These are phyloP conservation scores for Dinomys branickii DNA, from an alignment of 2,113 vertebrate species.

Conservation along the genomic window DNA sequence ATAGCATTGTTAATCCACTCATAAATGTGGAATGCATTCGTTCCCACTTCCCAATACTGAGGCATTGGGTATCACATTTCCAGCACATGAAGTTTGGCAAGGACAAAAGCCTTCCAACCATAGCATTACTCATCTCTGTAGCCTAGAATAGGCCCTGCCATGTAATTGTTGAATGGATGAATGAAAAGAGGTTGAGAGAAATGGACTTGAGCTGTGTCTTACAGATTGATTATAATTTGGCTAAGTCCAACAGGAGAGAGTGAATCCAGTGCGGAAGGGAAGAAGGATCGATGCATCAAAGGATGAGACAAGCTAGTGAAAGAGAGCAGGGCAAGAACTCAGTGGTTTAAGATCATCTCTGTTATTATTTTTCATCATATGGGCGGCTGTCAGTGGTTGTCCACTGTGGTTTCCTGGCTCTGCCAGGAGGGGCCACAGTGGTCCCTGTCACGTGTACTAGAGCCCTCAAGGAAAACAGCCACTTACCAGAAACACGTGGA, in stretches of 20 bases:
- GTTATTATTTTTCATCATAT: background rate
- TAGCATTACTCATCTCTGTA: background rate
- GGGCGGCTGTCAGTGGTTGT: background rate
- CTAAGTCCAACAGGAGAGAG: background rate
- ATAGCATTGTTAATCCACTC: background rate
- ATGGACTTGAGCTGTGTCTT: background rate
- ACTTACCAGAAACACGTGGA: background rate
- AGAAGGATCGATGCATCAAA: background rate
- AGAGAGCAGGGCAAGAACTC: background rate
- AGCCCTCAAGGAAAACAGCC: background rate
- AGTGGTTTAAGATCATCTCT: background rate
- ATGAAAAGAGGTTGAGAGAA: background rate
- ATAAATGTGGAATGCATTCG: background rate
- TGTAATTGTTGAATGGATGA: background rate
- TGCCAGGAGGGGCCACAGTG: background rate
- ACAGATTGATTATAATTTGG: background rate
- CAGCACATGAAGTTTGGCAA: background rate
- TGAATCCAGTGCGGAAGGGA: background rate
- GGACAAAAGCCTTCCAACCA: background rate
- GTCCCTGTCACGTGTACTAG: background rate
- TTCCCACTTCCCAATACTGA: background rate
- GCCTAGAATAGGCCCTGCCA: background rate
- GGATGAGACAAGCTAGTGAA: background rate
- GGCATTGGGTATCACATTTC: background rate
- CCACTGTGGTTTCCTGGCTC: conserved; percentile 47